Conservation (phyloP, 2,113 vertebrate genomes). For the Phycodurus eques region DNA sequence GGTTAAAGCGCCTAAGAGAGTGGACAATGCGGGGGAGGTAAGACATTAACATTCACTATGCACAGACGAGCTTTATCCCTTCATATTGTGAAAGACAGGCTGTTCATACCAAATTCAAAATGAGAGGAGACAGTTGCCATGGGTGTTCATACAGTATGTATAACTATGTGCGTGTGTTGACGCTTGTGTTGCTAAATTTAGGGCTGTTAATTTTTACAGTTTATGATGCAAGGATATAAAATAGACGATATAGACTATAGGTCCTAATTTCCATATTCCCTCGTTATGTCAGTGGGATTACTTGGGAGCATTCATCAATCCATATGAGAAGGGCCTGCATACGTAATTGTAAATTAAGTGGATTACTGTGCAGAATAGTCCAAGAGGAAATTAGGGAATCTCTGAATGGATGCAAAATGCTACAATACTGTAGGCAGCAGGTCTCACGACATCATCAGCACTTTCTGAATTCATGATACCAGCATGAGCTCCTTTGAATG, state of each 20-base stretch:
- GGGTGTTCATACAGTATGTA: constrained; percentile 7
- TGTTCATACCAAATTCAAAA: constrained; percentile 26
- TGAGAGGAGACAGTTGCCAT: constrained; percentile 6
- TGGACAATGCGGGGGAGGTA: constrained; percentile 49
- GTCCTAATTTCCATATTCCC: constrained; percentile 18
- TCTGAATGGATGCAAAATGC: constrained; percentile 64
- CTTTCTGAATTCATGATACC: constrained; percentile 54
- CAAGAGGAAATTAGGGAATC: constrained; percentile 55
- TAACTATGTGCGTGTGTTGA: constrained; percentile 10
- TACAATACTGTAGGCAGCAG: constrained; percentile 34
- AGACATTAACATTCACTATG: constrained; percentile 63
- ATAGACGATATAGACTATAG: constrained; percentile 11
- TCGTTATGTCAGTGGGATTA: constrained; percentile 49
- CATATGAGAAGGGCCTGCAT: constrained; percentile 58
- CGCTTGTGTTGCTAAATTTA: neutral
- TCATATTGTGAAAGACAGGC: constrained; percentile 47
- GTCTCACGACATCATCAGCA: constrained; percentile 61
- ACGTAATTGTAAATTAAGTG: constrained; percentile 73
- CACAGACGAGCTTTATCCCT: constrained; percentile 34
- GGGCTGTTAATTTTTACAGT: neutral
- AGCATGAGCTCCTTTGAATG: constrained; percentile 41
- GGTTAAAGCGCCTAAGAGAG: constrained; percentile 60
- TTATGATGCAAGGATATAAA: constrained; percentile 6
- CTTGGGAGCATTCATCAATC: constrained; percentile 57
- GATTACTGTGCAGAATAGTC: constrained; percentile 64